Base-by-base conservation (phyloP, 2,797 vertebrate genomes). In the Centroberyx gerrardi region DNA sequence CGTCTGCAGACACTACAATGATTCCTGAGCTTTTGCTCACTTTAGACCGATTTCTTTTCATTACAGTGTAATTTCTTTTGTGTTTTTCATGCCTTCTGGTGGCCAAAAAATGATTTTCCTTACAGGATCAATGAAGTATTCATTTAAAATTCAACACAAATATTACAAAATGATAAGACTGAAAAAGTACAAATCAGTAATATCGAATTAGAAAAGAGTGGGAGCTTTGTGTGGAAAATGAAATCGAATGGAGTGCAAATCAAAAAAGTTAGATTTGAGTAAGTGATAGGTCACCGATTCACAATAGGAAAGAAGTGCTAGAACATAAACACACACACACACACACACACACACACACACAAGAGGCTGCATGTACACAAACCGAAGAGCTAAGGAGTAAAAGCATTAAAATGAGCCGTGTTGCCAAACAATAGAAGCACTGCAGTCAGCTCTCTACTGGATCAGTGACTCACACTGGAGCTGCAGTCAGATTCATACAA, bases 401-500 rank as follows among this genome's bases (percentile, higher is more conserved):
- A 72, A 68, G 74, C 69, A 71, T 68, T 53, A 68, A 78, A 87
- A 77, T 29, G 29, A 82, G 74, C 79, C 4, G 31, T 65, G 76
- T 67, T 78, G 76, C 84, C 88, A 81, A 90, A 90, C 90, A 92
- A 92, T 81, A 78, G 88, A 86, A 87, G 85, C 36, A 90, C 90
- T 88, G 90, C 90, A 92, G 92, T 91, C 87, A 87, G 90, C 87
- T 90, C 88, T 74, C 74, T 67, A 77, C 86, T 90, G 84, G 86
- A 90, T 92, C 87, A 90, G 88, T 90, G 90, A 92, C 85, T 92
- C 90, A 91, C 83, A 66, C 82, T 74, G 87, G 75, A 88, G 87
- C 88, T 84, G 87, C 89, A 88, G 88, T 85, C 87, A 71, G 68
- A 87, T 79, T 88, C 85, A 88, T 85, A 87, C 73, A 55, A 52